Base-by-base conservation (phyloP, 2,113 vertebrate species). In the Pholis gunnellus region DNA sequence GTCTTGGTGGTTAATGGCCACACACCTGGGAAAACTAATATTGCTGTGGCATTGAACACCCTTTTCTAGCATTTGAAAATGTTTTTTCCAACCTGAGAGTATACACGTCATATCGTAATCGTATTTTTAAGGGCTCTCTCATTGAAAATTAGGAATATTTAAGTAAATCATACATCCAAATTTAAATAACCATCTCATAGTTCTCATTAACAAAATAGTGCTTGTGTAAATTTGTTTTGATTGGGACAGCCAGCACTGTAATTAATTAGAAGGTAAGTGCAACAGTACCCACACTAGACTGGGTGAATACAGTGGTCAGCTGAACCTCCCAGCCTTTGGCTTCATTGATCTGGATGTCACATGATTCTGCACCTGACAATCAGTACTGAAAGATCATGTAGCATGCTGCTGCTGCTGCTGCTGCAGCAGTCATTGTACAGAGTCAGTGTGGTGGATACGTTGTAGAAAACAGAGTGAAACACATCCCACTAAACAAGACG, bases 31-130 rank as follows among this genome's bases (percentile, higher is more conserved):
- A 44, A 64, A 65, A 67, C 9, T 20, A 46, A 79, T 91, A 90
- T 89, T 91, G 90, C 92, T 92, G 85, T 68, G 67, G 78, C 52
- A 52, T 6, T 52, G 15, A 83, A 68, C 66, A 57, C 60, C 38
- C 9, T 31, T 56, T 20, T 40, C 75, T 80, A 61, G 52, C 40
- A 59, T 69, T 79, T 87, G 18, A 65, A 69, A 69, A 31, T 4
- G 9, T 34, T 78, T 52, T 25, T 6, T 4, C 71, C 52, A 77
- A 90, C 93, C 91, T 92, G 92, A 72, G 72, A 61, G 68, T 57
- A 66, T 46, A 65, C 4, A 40, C 9, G 4, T 42, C 6, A 59
- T 50, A 71, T 4, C n/a, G 2, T 72, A 1, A 50, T 64, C 1
- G 46, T 9, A 42, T 54, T 84, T 6, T 42, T 20, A 40, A 31